A percentile compares a stretch with the other conserved stretches of the same genome.
phyloP scores from a whole-genome alignment of 2,797 vertebrate genomes.

The Garrulus glandarius region DNA sequence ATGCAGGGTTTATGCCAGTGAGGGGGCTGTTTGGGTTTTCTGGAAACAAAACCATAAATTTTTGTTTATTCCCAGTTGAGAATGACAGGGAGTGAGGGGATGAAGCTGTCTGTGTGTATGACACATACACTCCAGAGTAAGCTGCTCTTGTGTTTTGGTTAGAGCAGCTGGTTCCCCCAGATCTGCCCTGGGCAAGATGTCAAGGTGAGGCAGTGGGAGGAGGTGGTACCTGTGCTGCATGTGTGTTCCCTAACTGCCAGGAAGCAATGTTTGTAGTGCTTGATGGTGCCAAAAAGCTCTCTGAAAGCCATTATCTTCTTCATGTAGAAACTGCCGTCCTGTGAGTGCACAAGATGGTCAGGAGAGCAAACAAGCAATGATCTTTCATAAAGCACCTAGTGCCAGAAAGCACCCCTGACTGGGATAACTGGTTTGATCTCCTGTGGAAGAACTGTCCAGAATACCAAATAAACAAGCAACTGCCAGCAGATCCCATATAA shows the following conservation, averaged over 20 bases:
- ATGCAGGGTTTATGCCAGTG: neutral
- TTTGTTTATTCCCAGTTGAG: neutral
- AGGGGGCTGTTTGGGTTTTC: neutral
- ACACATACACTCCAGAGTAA: neutral
- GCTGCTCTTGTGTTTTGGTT: neutral
- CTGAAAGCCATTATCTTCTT: neutral
- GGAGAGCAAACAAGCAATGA: neutral
- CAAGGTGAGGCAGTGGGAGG: neutral
- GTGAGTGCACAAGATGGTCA: neutral
- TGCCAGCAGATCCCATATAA: neutral
- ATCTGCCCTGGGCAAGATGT: neutral
- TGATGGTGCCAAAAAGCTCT: neutral
- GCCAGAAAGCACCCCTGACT: neutral
- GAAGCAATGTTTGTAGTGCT: neutral
- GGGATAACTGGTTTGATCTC: neutral
- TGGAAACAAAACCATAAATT: neutral
- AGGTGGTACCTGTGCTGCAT: neutral
- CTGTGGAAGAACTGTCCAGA: neutral
- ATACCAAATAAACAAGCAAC: neutral
- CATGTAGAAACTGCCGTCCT: neutral
- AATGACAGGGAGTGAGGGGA: neutral
- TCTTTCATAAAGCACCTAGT: neutral
- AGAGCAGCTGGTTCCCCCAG: neutral
- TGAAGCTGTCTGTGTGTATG: neutral
- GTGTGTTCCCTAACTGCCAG: fast-evolving